Conservation (phyloP, 2,797 vertebrate species). For the Rhabdophis nuchalis region DNA sequence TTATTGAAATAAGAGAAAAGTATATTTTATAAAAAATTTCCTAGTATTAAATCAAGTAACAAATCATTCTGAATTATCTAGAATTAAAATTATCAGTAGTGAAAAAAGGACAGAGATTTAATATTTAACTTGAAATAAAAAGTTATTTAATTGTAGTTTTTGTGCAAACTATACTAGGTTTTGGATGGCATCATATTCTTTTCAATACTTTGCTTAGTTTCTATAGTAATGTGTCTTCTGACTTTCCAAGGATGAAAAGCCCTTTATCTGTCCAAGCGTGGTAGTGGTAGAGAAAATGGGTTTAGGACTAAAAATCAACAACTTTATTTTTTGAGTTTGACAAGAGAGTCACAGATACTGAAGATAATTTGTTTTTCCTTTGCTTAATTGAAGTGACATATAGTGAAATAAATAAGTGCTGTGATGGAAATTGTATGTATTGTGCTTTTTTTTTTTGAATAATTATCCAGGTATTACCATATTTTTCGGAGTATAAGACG, state of each 20-base stretch:
- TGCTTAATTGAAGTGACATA: background rate
- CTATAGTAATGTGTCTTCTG: background rate
- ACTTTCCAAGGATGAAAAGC: background rate
- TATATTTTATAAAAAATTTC: background rate
- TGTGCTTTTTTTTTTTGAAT: background rate
- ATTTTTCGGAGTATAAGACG: too few species aligned
- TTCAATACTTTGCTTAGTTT: background rate
- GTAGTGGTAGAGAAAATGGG: background rate
- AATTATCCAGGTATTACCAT: background rate
- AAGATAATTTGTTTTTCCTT: constrained; percentile 5
- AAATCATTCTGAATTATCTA: background rate
- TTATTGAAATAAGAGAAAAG: background rate
- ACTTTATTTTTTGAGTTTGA: background rate
- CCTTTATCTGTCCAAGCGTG: background rate
- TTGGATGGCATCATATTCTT: background rate
- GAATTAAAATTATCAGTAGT: background rate
- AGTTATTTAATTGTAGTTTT: background rate
- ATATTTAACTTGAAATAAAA: background rate
- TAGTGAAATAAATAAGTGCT: background rate
- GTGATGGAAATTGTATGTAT: background rate
- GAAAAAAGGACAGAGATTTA: background rate
- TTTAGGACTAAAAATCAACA: background rate
- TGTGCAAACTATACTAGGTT: background rate
- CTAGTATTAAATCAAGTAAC: constrained; percentile 20
- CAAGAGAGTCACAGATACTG: background rate